Conservation (phyloP, 2,888 invertebrate species). For the Urechis unicinctus region DNA sequence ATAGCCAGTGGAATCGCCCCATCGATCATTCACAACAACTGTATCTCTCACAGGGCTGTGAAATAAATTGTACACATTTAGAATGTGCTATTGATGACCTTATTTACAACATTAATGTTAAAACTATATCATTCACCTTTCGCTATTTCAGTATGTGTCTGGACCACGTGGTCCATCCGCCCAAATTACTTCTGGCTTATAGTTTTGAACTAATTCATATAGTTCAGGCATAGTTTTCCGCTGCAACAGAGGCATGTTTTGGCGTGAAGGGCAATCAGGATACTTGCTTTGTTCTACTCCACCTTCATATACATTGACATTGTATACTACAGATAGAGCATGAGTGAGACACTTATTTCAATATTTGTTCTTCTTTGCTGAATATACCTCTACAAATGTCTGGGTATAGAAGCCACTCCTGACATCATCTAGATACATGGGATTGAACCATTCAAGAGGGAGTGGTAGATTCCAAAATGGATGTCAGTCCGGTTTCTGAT, state of each 20-base stretch:
- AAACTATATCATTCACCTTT: constrained; percentile 34
- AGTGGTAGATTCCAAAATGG: constrained; percentile 53
- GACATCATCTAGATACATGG: constrained; percentile 45
- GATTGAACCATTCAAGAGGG: constrained; percentile 52
- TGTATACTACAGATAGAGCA: too few relatives aligned
- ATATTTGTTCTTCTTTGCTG: too few relatives aligned
- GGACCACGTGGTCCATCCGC: constrained; percentile 29
- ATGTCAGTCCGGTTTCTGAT: constrained; percentile 50
- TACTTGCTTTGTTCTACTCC: background rate
- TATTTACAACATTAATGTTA: constrained; percentile 28
- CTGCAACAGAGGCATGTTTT: background rate
- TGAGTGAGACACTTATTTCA: too few relatives aligned
- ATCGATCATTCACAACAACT: constrained; percentile 38
- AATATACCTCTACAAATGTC: constrained; percentile 19
- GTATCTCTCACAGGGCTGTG: constrained; percentile 31
- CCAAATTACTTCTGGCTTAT: constrained; percentile 22
- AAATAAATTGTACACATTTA: too few relatives aligned
- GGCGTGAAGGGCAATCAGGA: background rate
- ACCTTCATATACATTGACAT: too few relatives aligned
- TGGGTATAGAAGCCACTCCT: constrained; percentile 21
- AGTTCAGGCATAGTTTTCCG: constrained; percentile 56
- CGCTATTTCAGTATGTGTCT: constrained; percentile 30
- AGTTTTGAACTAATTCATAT: constrained; percentile 54
- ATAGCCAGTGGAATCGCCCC: constrained; percentile 29
- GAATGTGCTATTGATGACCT: background rate